Conservation (phyloP, 2,888 invertebrate species). For the Eumerus sabulonum region DNA sequence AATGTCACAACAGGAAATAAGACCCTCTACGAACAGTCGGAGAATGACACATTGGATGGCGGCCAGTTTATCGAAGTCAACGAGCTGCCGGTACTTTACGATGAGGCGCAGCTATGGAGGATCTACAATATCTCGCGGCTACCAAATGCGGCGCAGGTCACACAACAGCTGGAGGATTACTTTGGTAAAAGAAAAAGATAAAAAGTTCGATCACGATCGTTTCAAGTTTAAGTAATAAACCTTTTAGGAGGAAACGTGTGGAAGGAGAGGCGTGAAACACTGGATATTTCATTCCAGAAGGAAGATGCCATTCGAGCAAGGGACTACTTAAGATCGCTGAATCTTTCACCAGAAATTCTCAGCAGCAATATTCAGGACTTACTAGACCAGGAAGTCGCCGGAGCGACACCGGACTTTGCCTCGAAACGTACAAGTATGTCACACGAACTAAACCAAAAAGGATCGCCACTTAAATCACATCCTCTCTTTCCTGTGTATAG, state of each 20-base stretch:
- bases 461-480: slow-evolving; percentile 27
- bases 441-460: neutral
- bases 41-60: slow-evolving; percentile 25
- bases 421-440: slow-evolving; percentile 73
- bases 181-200: slow-evolving; percentile 71
- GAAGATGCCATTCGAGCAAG: slow-evolving; percentile 83
- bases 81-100: slow-evolving; percentile 74
- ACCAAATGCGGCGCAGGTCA: slow-evolving; percentile 67
- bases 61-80: slow-evolving; percentile 70
- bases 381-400: slow-evolving; percentile 84
- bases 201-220: neutral
- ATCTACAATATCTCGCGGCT: slow-evolving; percentile 75
- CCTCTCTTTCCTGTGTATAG: slow-evolving; percentile 50
- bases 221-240: neutral
- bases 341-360: slow-evolving; percentile 83
- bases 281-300: slow-evolving; percentile 86
- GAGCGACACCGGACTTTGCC: slow-evolving; percentile 81
- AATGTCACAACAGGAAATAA: slow-evolving; percentile 70
- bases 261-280: slow-evolving; percentile 77
- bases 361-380: slow-evolving; percentile 87
- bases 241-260: slow-evolving; percentile 74
- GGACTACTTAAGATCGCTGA: slow-evolving; percentile 82
- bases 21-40: slow-evolving; percentile 66
- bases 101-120: slow-evolving; percentile 76
- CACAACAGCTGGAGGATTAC: slow-evolving; percentile 73